Evolutionary conservation across 2,888 invertebrate species (phyloP), one percentile per base, ranked within the genome.

Genomic region (Calameuta filiformis): DNA sequence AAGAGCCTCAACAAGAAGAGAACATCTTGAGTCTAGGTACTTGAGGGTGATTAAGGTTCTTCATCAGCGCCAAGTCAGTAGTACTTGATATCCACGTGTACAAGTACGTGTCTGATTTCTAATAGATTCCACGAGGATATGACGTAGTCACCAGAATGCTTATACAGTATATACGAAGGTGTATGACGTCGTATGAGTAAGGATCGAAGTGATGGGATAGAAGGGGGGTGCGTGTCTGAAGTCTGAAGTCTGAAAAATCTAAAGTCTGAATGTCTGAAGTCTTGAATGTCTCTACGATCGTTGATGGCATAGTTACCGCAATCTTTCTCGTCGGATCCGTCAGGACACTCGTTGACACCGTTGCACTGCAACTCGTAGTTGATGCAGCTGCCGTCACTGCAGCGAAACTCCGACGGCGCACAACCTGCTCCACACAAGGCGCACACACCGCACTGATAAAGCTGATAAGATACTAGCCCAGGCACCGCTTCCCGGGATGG

Each of bases 321-420:
- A 83, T 93, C 92, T 79, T 86, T 85, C 89, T 94, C 94, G 88
- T 94, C 94, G 40, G 92, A 92, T 80, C 93, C 93, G 87, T 93
- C 93, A 12, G 89, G 80, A 90, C 96, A 96, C 88, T 96, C 95
- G 2, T 75, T 80, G 9, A 83, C 71, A 23, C 93, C 92, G 88
- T 96, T 93, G 91, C 96, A 97, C 73, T 92, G 92, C 78, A 91
- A 92, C 69, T 86, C 87, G 35, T 86, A 85, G 30, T 93, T 91
- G 80, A 96, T 93, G 90, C 96, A 96, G 35, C 93, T 92, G 23
- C 93, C 94, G 79, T 93, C 92, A 83, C 93, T 92, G 86, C 95
- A 95, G 40, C 90, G 91, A 82, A 92, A 89, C 84, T 92, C 91
- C 84, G 93, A 92, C 37, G 91, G 87, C 80, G 90, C 88, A 90